Evolutionary conservation across 1,140 invertebrate species (phyloP), one percentile per base, ranked within the genome.

Genomic region (Diplogasteroides magnus): DNA sequence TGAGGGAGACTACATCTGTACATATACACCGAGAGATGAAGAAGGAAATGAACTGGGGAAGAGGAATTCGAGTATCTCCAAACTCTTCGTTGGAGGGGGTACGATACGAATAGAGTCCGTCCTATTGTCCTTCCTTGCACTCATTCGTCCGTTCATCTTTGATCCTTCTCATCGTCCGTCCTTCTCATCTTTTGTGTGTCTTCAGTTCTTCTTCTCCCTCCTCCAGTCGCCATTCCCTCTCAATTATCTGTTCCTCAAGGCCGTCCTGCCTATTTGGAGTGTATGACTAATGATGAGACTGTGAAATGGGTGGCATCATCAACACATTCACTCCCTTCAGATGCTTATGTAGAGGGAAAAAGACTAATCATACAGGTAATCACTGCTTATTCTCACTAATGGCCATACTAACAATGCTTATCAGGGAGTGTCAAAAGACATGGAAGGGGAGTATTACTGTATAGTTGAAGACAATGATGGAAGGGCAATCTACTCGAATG

Each of bases 221-320:
- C 56, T 19, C 80, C 80, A 1, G 76, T 82, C 2, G 80, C 81
- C 67, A 83, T 77, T 59, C 80, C 80, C 19, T 78, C 80, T 48
- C 32, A 76, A 1, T 67, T 76, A 1, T 77, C 75, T 1, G 79
- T 83, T 2, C 74, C 68, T 32, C 70, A 69, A 1, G 81, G 80
- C 31, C 67, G 76, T 31, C 77, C 78, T 13, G 79, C 78, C 19
- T 69, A 73, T 29, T 82, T 81, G 73, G 73, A 82, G 55, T 81
- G 79, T 63, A 75, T 78, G 23, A 68, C 79, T 11, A 64, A 80
- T 48, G 2, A 27, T 26, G 23, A 25, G 23, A 1, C 1, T 27
- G 28, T 32, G 23, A 6, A 25, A 13, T 62, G 61, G 15, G 3
- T 11, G 11, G 2, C 14, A 29, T 2, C 31, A 68, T 6, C 2